Conservation (phyloP, 1,140 invertebrate species). For the Drosophila parvula region DNA sequence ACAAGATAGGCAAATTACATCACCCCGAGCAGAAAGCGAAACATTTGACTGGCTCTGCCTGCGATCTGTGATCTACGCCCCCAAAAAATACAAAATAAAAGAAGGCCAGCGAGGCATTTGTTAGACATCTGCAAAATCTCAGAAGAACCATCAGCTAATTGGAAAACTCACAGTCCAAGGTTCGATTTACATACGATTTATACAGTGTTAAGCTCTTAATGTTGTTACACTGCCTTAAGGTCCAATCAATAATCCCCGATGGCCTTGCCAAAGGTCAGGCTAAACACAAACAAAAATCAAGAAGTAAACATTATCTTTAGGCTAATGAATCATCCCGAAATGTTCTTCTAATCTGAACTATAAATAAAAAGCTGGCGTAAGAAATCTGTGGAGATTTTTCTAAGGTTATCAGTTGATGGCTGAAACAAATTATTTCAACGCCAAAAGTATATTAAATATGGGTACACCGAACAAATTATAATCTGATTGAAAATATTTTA, state of each 20-base stretch:
- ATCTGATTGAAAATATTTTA: neutral
- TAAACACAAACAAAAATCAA: constrained; percentile 14
- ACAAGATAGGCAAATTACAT: constrained; percentile 66
- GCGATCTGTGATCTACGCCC: constrained; percentile 42
- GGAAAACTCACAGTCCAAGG: constrained; percentile 26
- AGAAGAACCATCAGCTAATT: constrained; percentile 37
- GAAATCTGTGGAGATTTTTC: neutral
- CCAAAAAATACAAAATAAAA: constrained; percentile 9
- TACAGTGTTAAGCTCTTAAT: constrained; percentile 29
- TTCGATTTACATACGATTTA: constrained; percentile 42
- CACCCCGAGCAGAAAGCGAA: constrained; percentile 52
- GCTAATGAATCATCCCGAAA: constrained; percentile 33
- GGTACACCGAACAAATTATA: neutral
- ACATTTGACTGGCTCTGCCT: constrained; percentile 44
- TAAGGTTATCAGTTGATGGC: constrained; percentile 32
- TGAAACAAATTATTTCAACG: constrained; percentile 25
- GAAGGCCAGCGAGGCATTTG: constrained; percentile 40
- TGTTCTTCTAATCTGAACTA: constrained; percentile 6
- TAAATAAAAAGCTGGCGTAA: constrained; percentile 11
- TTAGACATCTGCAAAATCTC: constrained; percentile 65
- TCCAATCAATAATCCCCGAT: constrained; percentile 46
- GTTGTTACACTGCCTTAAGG: constrained; percentile 10
- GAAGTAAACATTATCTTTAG: constrained; percentile 32
- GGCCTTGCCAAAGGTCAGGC: constrained; percentile 42
- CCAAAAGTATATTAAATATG: neutral